These are phyloP conservation scores for Epizoanthus ramosus DNA, from an alignment of 92 coral and sea anemone genomes.

Conservation along the genomic window DNA sequence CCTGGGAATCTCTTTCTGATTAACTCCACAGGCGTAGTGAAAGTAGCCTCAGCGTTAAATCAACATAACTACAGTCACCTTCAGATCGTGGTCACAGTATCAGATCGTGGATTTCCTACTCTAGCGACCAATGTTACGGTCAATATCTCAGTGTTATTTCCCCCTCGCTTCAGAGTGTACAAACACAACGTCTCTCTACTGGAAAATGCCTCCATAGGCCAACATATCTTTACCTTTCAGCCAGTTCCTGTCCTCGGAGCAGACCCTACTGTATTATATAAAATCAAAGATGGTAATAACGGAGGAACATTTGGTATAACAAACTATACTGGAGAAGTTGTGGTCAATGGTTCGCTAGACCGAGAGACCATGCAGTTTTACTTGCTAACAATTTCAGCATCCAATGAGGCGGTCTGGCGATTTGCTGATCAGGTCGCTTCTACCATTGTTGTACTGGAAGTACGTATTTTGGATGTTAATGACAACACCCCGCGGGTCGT, in stretches of 20 bases:
- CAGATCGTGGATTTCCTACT: conserved; percentile 47
- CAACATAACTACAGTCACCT: conserved; percentile 33
- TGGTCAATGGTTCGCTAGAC: conserved; percentile 13
- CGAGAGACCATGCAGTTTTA: conserved; percentile 2
- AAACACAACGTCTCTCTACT: conserved; percentile 7
- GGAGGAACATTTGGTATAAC: background rate
- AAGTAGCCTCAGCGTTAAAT: conserved; percentile 24
- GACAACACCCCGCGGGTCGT: conserved; percentile 47
- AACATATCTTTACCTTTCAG: background rate
- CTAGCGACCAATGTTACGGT: conserved; percentile 40
- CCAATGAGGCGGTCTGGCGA: conserved; percentile 26
- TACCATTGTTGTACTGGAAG: background rate
- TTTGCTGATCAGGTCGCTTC: conserved; percentile 5
- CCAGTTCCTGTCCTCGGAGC: background rate
- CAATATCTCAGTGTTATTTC: conserved; percentile 40
- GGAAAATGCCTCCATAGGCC: conserved; percentile 26
- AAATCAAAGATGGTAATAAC: conserved; percentile 8
- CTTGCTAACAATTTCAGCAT: conserved; percentile 14
- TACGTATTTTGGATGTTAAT: conserved; percentile 45
- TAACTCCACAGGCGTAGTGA: conserved; percentile 49
- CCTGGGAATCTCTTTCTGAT: conserved; percentile 20
- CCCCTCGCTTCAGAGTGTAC: conserved; percentile 10
- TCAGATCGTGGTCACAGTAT: conserved; percentile 27
- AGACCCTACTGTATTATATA: conserved; percentile 26
- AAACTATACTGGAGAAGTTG: background rate